phyloP scores from a whole-genome alignment of 2,113 vertebrate species.

The Heterotis niloticus region DNA sequence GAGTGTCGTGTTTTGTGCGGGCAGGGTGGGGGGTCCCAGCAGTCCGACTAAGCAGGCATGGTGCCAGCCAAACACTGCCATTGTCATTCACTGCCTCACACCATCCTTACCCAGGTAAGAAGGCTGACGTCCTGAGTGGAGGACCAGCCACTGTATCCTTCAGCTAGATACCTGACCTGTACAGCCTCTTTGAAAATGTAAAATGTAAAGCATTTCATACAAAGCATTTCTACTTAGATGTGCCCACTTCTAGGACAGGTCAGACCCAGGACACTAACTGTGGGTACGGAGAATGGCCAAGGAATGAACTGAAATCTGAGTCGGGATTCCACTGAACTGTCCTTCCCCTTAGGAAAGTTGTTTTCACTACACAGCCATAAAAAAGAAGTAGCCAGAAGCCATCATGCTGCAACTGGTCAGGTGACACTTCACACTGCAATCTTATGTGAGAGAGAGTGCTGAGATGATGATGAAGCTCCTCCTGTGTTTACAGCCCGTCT shows the following conservation, averaged over 20 bases:
- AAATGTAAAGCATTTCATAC: neutral
- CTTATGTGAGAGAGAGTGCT: no score
- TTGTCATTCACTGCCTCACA: neutral
- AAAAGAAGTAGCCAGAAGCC: no score
- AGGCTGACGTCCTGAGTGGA: neutral
- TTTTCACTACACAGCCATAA: no score
- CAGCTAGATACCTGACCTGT: neutral
- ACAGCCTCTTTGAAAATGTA: neutral
- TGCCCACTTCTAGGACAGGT: neutral
- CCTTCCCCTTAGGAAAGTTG: no score
- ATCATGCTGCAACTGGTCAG: no score
- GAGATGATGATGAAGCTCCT: no score
- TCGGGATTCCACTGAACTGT: no score
- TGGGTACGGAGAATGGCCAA: no score
- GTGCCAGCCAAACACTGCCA: conserved; percentile 50
- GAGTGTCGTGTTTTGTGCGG: conserved; percentile 8
- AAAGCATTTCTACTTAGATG: neutral
- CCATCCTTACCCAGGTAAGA: neutral
- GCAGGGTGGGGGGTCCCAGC: conserved; percentile 46
- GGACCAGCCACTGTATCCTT: neutral
- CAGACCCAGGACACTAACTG: no score
- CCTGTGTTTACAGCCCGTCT: no score
- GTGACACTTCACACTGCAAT: no score
- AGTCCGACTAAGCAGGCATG: conserved; percentile 58
- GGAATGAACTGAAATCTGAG: no score